Evolutionary conservation across 1,140 invertebrate species (phyloP).

Genomic region (Drosophila hydei): DNA sequence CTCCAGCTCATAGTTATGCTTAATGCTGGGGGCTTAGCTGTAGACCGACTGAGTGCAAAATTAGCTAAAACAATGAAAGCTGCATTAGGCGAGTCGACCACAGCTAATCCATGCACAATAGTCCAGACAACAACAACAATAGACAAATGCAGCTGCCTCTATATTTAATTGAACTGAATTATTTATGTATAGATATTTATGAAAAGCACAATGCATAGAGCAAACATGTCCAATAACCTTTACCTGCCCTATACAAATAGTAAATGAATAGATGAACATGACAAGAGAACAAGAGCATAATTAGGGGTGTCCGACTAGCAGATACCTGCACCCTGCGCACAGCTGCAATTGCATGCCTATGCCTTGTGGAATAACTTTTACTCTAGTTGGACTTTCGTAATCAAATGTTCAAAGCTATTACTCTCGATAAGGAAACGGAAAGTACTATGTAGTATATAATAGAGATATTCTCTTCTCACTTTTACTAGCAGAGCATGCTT

Average conservation of each 20-base stretch:
- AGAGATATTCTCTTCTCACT: too few relatives aligned
- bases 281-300: background rate
- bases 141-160: conserved; percentile 19
- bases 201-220: background rate
- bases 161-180: conserved; percentile 26
- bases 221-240: background rate
- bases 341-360: too few relatives aligned
- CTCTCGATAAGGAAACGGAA: too few relatives aligned
- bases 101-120: conserved; percentile 13
- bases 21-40: background rate
- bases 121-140: background rate
- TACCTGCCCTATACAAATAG: too few relatives aligned
- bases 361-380: too few relatives aligned
- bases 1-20: conserved; percentile 22
- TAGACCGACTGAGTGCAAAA: background rate
- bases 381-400: too few relatives aligned
- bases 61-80: conserved; percentile 19
- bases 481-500: too few relatives aligned
- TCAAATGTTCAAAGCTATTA: too few relatives aligned
- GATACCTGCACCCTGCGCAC: too few relatives aligned
- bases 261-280: too few relatives aligned
- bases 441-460: too few relatives aligned
- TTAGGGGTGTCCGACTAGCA: too few relatives aligned
- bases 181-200: conserved; percentile 5
- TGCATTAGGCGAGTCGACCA: conserved; percentile 1